A percentile compares a stretch with the other conserved stretches of the same genome.
Evolutionary conservation across 2,113 vertebrate species (phyloP).

Genomic region (Podilymbus podiceps): DNA sequence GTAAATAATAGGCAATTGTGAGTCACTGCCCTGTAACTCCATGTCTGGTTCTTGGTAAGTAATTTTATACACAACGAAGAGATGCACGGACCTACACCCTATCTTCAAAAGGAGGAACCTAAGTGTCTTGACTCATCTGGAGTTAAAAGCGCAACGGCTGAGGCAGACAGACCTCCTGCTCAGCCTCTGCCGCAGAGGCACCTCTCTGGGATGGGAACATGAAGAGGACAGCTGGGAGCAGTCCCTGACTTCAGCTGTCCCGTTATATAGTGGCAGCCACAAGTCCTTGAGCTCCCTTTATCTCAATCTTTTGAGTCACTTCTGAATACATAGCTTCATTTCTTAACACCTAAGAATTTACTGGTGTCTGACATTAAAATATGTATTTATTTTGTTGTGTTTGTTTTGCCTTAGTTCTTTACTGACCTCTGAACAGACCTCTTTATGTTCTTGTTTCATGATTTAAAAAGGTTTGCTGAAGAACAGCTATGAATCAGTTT

Average conservation of each 20-base stretch:
- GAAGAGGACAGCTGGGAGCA: not conserved
- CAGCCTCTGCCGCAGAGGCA: not conserved
- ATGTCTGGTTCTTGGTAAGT: not conserved
- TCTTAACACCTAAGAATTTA: not conserved
- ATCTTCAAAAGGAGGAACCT: conserved; percentile 30
- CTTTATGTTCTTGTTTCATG: not conserved
- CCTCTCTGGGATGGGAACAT: not conserved
- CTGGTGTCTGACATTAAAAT: not conserved
- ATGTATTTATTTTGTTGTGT: not conserved
- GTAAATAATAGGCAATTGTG: conserved; percentile 38
- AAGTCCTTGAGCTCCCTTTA: not conserved
- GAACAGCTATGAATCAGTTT: not conserved
- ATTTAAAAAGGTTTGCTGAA: not conserved
- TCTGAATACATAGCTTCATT: not conserved
- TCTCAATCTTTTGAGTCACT: not conserved
- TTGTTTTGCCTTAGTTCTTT: not conserved
- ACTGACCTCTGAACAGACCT: not conserved
- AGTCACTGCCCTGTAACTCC: conserved; percentile 32
- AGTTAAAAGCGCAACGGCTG: not conserved
- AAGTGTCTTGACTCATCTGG: not conserved
- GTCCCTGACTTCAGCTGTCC: not conserved
- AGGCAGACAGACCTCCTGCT: not conserved
- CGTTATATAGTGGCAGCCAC: not conserved
- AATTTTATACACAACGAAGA: not conserved
- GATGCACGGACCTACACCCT: not conserved